Evolutionary conservation across 2,797 vertebrate species (phyloP), one percentile per base, ranked within the genome.

Genomic region (Dallia pectoralis): DNA sequence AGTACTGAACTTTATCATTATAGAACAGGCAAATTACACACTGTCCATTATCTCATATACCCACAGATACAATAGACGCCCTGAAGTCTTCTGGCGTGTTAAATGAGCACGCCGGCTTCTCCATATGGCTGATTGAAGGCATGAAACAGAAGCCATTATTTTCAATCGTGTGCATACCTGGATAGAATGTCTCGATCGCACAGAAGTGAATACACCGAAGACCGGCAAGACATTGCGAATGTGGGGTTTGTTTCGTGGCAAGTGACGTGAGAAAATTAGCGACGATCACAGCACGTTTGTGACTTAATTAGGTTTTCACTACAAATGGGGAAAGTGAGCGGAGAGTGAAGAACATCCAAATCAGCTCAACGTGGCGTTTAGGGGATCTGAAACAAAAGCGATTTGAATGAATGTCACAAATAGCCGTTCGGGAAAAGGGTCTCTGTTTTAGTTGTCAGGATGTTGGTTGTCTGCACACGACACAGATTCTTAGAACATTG

Each of bases 201-300:
- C 47, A 75, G 18, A 72, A 74, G 72, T 65, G 25, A 77, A 79
- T 73, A 65, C 33, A 69, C 61, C 71, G 25, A 66, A 47, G 44
- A 64, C 56, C 40, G 25, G n/a, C n/a, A n/a, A n/a, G 33, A 30
- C 36, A 53, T 66, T 70, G 19, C 29, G 19, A 49, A 30, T 18
- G 5, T 59, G n/a, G n/a, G n/a, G 29, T 70, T 70, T 59, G 47
- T 25, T 70, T 59, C n/a, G 3, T 56, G 69, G 29, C 51, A 59
- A 33, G 51, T 56, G 61, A 70, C 30, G n/a, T 56, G 27, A 56
- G 49, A 7, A 36, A 30, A 59, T 40, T 51, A 25, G 14, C 69
- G 40, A 30, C 69, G 59, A 22, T 59, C 30, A 36, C 49, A 59
- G 22, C 27, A 6, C 16, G 18, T 27, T 44, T 47, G 66, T 67